Evolutionary conservation across 2,888 invertebrate genomes (phyloP).

Genomic region (Acrobasis consociella): DNA sequence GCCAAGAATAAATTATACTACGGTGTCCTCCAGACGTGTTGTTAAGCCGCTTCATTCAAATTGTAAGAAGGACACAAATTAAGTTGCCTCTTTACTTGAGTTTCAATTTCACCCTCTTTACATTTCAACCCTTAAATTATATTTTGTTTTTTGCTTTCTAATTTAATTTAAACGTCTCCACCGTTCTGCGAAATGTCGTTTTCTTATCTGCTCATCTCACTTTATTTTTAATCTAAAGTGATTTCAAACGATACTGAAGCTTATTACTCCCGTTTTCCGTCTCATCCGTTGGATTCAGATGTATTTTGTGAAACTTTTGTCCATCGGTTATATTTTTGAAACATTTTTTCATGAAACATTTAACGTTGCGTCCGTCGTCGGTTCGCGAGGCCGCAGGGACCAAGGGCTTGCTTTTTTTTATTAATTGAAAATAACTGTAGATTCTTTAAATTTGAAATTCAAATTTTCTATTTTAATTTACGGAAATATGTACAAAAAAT

Average conservation of each 20-base stretch:
- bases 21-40: neutral
- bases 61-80: slow-evolving; percentile 16
- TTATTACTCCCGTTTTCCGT: neutral
- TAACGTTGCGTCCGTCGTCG: too few species aligned
- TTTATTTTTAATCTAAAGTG: neutral
- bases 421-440: too few species aligned
- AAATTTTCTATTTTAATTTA: too few species aligned
- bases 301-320: too few species aligned
- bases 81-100: slow-evolving; percentile 4
- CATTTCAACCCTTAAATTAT: slow-evolving; percentile 19
- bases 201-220: slow-evolving; percentile 1
- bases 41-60: slow-evolving; percentile 8
- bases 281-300: neutral
- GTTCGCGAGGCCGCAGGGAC: too few species aligned
- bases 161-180: slow-evolving; percentile 12
- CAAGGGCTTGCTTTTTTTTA: too few species aligned
- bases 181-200: neutral
- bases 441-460: too few species aligned
- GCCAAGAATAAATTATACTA: neutral
- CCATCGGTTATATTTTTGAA: too few species aligned
- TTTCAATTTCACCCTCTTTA: slow-evolving; percentile 12
- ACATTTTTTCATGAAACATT: too few species aligned
- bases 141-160: slow-evolving; percentile 11
- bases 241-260: neutral
- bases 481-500: too few species aligned